Evolutionary conservation across 2,888 invertebrate species (phyloP).

Genomic region (Drosophila pseudotalamancana): DNA sequence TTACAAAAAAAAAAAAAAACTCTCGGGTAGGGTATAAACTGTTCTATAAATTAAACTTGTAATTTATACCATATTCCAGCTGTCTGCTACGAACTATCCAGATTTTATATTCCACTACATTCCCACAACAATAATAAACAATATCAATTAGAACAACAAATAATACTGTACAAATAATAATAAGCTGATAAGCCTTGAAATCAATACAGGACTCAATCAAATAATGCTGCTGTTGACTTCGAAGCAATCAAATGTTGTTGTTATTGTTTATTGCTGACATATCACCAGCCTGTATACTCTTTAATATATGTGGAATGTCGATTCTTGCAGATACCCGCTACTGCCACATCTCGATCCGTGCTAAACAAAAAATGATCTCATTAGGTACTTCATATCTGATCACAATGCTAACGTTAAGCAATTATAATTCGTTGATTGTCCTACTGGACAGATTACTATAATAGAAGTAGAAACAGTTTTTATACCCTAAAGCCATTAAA

Average conservation of each 20-base stretch:
- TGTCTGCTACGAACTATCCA: not conserved
- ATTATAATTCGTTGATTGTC: too few relatives aligned
- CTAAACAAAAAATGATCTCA: too few relatives aligned
- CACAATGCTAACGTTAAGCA: too few relatives aligned
- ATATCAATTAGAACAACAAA: not conserved
- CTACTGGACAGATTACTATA: too few relatives aligned
- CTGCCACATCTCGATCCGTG: too few relatives aligned
- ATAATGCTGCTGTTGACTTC: conserved; percentile 36
- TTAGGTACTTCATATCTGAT: too few relatives aligned
- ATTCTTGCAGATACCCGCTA: too few relatives aligned
- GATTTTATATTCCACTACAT: conserved; percentile 6
- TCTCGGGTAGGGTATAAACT: not conserved
- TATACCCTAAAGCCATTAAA: too few relatives aligned
- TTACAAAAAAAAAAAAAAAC: not conserved
- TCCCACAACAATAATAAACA: not conserved
- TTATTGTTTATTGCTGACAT: conserved; percentile 15
- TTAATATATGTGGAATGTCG: too few relatives aligned
- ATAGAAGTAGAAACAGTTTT: too few relatives aligned
- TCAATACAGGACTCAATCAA: conserved; percentile 32
- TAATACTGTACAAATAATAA: conserved; percentile 12
- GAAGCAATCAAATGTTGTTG: conserved; percentile 40
- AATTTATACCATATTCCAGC: not conserved
- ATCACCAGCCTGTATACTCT: too few relatives aligned
- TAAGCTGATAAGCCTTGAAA: conserved; percentile 44
- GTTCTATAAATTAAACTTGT: not conserved